Evolutionary conservation across 37 sponge, comb jelly and placozoan species (phyloP).

Genomic region (Mnemiopsis leidyi): DNA sequence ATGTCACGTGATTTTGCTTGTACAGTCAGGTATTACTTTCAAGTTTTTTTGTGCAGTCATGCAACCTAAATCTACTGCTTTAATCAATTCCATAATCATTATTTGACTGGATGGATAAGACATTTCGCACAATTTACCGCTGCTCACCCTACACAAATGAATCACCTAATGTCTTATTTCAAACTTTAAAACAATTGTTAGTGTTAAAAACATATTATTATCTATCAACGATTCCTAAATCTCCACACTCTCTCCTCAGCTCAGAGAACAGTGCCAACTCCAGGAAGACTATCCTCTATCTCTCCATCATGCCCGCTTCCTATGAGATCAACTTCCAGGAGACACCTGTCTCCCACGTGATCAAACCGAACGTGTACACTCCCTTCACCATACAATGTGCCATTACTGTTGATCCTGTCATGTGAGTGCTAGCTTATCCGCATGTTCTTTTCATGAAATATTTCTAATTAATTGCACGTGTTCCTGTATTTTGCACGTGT

Average conservation of each 20-base stretch:
- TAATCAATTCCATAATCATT: neutral
- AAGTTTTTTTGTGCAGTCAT: neutral
- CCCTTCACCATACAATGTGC: neutral
- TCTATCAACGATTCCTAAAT: too few species aligned
- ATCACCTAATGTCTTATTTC: neutral
- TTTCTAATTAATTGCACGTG: too few species aligned
- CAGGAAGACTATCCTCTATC: neutral
- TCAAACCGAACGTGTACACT: neutral
- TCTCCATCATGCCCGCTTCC: conserved; percentile 23
- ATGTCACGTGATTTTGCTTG: neutral
- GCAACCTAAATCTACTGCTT: neutral
- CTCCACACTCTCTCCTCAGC: neutral
- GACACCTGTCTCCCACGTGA: neutral
- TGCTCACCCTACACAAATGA: neutral
- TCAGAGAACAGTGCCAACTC: neutral
- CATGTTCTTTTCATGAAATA: too few species aligned
- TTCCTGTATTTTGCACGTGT: too few species aligned
- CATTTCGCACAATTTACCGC: neutral
- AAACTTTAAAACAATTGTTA: too few species aligned
- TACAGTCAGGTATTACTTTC: neutral
- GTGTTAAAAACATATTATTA: too few species aligned
- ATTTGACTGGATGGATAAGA: neutral
- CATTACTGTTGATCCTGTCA: conserved; percentile 1
- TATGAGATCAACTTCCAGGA: conserved; percentile 6
- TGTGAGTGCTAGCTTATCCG: too few species aligned